A percentile compares a stretch with the other conserved stretches of the same genome.
Evolutionary conservation across 2,113 vertebrate genomes (phyloP).

Genomic region (Athene noctua): DNA sequence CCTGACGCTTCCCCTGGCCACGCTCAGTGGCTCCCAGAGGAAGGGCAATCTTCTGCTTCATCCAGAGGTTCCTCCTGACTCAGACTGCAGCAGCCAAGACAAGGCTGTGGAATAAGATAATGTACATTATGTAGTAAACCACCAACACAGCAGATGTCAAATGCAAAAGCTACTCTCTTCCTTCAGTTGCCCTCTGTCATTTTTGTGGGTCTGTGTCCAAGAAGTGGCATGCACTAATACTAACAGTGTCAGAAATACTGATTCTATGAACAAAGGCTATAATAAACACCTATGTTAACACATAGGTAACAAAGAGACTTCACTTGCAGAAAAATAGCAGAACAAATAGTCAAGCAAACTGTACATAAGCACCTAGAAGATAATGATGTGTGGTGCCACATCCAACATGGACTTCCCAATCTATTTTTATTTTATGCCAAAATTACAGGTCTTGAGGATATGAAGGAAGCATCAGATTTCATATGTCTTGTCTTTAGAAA

Average conservation of each 20-base stretch:
- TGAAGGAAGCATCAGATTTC: not conserved
- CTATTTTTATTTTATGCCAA: not conserved
- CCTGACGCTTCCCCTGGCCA: not conserved
- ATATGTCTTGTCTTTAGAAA: not conserved
- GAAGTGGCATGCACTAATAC: not conserved
- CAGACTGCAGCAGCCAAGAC: not conserved
- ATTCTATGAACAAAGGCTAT: not conserved
- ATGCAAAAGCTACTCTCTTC: not conserved
- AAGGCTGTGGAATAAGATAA: not conserved
- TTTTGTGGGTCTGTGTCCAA: not conserved
- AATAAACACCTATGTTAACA: not conserved
- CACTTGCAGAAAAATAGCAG: not conserved
- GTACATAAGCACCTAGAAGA: not conserved
- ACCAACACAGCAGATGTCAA: not conserved
- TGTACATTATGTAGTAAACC: rapidly evolving
- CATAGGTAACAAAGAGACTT: not conserved
- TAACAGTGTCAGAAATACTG: not conserved
- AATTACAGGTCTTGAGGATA: not conserved
- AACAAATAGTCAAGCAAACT: not conserved
- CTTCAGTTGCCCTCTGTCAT: not conserved
- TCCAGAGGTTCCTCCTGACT: not conserved
- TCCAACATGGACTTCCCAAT: not conserved
- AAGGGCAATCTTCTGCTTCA: not conserved
- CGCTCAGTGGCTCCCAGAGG: not conserved
- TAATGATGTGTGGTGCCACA: not conserved